Evolutionary conservation across 2,888 invertebrate genomes (phyloP), one percentile per base, ranked within the genome.

Genomic region (Platynereis dumerilii): DNA sequence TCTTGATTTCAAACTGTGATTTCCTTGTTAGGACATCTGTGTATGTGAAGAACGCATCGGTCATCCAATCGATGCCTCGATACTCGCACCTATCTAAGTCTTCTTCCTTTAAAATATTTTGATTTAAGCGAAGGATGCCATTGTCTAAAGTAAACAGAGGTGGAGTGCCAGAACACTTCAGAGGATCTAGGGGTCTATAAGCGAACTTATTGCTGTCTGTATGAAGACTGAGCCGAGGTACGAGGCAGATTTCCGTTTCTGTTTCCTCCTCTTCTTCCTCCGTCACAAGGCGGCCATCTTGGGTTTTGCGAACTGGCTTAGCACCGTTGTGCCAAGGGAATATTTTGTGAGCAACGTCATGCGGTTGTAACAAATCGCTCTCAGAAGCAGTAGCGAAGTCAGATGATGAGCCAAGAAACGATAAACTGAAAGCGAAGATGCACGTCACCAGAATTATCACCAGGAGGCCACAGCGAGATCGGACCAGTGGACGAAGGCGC

Each of bases 121-220:
- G 64, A 52, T 79, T 74, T 12, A 77, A 54, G 29, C 58, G 67
- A 5, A 79, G 62, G 7, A 58, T 63, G 12, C 72, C 70, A 53
- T 74, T 65, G 15, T 71, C 66, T 2, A 74, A 17, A 59, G 69
- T 72, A 59, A 78, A 78, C 28, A 78, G 65, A 28, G 68, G 69
- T 17, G 69, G 55, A 60, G 12, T 55, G 26, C 42, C 29, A 26
- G 24, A 24, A 60, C 65, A 65, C 20, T 65, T 17, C 10, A 65
- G 34, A 5, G 54, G 17, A 17, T 27, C 22, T 55, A 60, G 42
- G 2, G 17, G n/a, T 17, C 55, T 42, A 39, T 54, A 65, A 10
- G 65, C 65, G 27, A 59, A 59, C 28, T 54, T 20, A 24, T 65
- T 65, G 29, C 34, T 44, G 45, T 65, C 65, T 2, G 26, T 54